These are phyloP conservation scores for Myocastor coypus DNA, from an alignment of 2,113 vertebrate species.

Conservation along the genomic window DNA sequence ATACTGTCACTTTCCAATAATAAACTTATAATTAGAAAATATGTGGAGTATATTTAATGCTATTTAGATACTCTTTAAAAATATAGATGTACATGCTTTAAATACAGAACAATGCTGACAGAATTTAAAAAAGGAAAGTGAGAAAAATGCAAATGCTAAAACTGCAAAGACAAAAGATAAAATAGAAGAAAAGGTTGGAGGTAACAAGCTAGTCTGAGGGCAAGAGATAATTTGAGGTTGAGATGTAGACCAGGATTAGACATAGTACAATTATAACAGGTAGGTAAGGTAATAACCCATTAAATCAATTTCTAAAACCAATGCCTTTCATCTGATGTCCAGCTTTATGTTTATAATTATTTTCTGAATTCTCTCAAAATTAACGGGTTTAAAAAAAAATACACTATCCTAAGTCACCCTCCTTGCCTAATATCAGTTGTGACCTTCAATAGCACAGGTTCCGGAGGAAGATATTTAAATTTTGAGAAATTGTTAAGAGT, in stretches of 20 bases:
- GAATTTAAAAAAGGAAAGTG: neutral
- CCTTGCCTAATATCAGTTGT: neutral
- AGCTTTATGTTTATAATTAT: neutral
- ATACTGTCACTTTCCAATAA: constrained; percentile 33
- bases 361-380: neutral
- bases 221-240: neutral
- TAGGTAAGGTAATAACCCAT: neutral
- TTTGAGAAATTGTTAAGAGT: neutral
- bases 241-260: neutral
- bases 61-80: neutral
- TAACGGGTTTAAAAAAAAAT: neutral
- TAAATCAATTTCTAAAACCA: neutral
- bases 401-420: neutral
- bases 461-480: neutral
- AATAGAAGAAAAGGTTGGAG: neutral
- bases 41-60: neutral
- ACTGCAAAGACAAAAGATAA: neutral
- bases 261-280: neutral
- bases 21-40: neutral
- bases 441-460: neutral
- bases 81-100: neutral
- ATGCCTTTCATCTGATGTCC: neutral
- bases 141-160: neutral
- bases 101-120: constrained; percentile 14
- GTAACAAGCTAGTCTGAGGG: neutral